A percentile compares a stretch with the other conserved stretches of the same genome.
Evolutionary conservation across 2,797 vertebrate genomes (phyloP).

Genomic region (Sebastes matsubarae): DNA sequence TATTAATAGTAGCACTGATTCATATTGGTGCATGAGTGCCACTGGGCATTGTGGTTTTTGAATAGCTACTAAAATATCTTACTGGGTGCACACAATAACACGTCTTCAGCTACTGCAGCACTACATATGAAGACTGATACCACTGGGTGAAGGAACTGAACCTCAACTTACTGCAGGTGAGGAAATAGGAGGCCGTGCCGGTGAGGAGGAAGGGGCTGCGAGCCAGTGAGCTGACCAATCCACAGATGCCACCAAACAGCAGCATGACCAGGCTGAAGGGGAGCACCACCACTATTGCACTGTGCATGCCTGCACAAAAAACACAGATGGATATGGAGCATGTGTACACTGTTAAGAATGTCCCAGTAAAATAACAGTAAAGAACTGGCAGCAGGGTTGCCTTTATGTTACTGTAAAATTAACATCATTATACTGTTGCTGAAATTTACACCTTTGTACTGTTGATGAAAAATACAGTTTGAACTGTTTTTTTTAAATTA

Average conservation of each 20-base stretch:
- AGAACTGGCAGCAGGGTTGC: too few relatives aligned
- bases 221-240: conserved; percentile 83
- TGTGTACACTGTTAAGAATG: too few relatives aligned
- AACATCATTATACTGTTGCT: too few relatives aligned
- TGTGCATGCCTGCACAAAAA: conserved; percentile 77
- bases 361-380: too few relatives aligned
- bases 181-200: conserved; percentile 78
- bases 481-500: too few relatives aligned
- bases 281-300: conserved; percentile 79
- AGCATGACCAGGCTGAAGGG: conserved; percentile 84
- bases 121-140: background rate
- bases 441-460: too few relatives aligned
- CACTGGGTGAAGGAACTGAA: background rate
- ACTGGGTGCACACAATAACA: background rate
- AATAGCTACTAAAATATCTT: background rate
- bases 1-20: background rate
- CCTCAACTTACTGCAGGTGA: conserved; percentile 83
- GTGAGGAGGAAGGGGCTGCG: conserved; percentile 76
- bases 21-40: background rate
- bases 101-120: background rate
- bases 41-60: background rate
- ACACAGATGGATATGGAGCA: conserved; percentile 16
- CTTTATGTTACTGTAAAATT: too few relatives aligned
- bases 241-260: conserved; percentile 82
- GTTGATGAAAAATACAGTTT: too few relatives aligned